Percentiles rank a stretch among this genome's conserved stretches.
These are phyloP conservation scores for Pectinophora gossypiella DNA, from an alignment of 1,140 invertebrate species.

Conservation along the genomic window DNA sequence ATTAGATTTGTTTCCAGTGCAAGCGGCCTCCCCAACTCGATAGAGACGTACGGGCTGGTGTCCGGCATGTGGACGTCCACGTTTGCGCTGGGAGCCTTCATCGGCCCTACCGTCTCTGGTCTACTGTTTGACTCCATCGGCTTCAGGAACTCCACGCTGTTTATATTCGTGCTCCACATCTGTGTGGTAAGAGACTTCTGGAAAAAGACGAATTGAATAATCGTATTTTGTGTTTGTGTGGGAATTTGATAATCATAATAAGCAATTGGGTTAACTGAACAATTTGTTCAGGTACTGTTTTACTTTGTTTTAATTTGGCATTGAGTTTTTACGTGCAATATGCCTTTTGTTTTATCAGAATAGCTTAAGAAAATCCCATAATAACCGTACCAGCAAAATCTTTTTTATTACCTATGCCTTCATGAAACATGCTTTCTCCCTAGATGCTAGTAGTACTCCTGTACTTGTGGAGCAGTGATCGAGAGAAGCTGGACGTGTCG, in stretches of 20 bases:
- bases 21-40: conserved; percentile 85
- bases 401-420: no score
- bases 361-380: no score
- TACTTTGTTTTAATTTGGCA: no score
- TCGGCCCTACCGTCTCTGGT: conserved; percentile 87
- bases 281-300: no score
- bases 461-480: conserved; percentile 48
- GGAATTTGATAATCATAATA: no score
- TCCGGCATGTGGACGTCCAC: conserved; percentile 91
- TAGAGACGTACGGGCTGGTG: conserved; percentile 89
- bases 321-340: no score
- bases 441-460: conserved; percentile 48
- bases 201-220: no score
- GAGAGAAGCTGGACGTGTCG: conserved; percentile 58
- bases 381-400: no score
- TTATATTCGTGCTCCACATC: conserved; percentile 81
- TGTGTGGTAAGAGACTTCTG: conserved; percentile 82
- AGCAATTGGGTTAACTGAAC: no score
- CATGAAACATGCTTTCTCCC: no score
- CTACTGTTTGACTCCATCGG: conserved; percentile 84
- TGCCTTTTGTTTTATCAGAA: no score
- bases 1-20: conserved; percentile 71
- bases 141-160: conserved; percentile 82
- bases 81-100: conserved; percentile 90
- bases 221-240: no score